A percentile compares a stretch with the other conserved stretches of the same genome.
phyloP scores from a whole-genome alignment of 2,888 invertebrate species.

The Mimas tiliae region DNA sequence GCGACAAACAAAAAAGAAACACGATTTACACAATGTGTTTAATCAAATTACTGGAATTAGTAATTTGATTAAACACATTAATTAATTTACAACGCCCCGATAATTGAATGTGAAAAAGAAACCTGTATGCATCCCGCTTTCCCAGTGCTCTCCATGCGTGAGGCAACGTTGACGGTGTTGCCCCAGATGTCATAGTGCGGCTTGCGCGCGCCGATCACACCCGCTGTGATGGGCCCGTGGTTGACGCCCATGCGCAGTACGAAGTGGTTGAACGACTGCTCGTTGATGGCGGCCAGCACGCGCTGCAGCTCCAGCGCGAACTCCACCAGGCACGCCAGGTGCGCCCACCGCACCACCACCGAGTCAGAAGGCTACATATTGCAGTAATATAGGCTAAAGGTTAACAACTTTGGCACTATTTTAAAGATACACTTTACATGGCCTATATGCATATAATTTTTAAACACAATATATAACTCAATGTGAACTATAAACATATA shows the following conservation, averaged over 20 bases:
- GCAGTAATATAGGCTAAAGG: not conserved
- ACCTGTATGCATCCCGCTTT: slow-evolving; percentile 98
- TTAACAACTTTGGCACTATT: not conserved
- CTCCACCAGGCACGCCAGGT: slow-evolving; percentile 93
- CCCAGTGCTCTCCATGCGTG: slow-evolving; percentile 98
- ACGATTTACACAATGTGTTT: no score
- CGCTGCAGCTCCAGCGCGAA: slow-evolving; percentile 95
- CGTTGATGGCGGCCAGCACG: slow-evolving; percentile 95
- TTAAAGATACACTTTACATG: not conserved
- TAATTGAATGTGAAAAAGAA: not conserved
- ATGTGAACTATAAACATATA: not conserved
- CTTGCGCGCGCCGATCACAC: slow-evolving; percentile 97
- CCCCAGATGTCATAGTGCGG: slow-evolving; percentile 99
- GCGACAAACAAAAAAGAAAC: no score
- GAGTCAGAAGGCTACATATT: slow-evolving; percentile 87
- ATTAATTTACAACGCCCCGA: no score
- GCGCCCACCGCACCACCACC: slow-evolving; percentile 91
- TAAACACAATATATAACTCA: not conserved
- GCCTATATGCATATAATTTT: not conserved
- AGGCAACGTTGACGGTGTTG: slow-evolving; percentile 98
- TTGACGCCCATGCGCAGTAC: slow-evolving; percentile 97
- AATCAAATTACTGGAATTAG: no score
- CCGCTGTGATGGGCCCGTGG: slow-evolving; percentile 97
- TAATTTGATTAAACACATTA: no score
- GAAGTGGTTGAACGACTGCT: slow-evolving; percentile 97